These are phyloP conservation scores for Trichosurus vulpecula DNA, from an alignment of 2,797 vertebrate species.

Conservation along the genomic window DNA sequence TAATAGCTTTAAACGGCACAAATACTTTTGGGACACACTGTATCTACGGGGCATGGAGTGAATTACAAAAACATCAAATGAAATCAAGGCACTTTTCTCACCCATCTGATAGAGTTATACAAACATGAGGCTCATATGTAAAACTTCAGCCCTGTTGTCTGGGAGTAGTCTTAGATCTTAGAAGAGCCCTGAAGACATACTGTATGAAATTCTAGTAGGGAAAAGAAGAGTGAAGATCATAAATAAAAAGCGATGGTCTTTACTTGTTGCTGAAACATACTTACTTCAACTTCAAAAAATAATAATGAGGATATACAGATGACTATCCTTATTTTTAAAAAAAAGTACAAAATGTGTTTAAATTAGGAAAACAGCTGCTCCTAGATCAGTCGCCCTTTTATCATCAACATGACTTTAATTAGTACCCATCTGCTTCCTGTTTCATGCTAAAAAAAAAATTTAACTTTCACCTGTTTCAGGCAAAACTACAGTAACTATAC, in stretches of 20 bases:
- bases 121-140: not conserved
- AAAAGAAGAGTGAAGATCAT: constrained; percentile 42
- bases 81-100: not conserved
- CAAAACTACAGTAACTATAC: constrained; percentile 69
- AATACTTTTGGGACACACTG: not conserved
- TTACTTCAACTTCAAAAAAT: constrained; percentile 58
- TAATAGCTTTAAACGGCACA: not conserved
- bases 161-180: not conserved
- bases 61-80: not conserved
- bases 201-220: not conserved
- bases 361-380: constrained; percentile 84
- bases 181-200: not conserved
- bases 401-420: constrained; percentile 85
- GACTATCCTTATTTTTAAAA: constrained; percentile 39
- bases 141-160: not conserved
- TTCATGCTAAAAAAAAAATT: constrained; percentile 74
- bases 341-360: constrained; percentile 73
- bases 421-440: constrained; percentile 88
- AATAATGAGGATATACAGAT: constrained; percentile 70
- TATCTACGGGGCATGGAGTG: not conserved
- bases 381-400: constrained; percentile 82
- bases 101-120: not conserved
- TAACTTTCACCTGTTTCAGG: constrained; percentile 84
- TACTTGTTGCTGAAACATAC: constrained; percentile 65
- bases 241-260: not conserved